Base-by-base conservation (phyloP, 2,113 vertebrate species). In the Triplophysa tibetana region DNA sequence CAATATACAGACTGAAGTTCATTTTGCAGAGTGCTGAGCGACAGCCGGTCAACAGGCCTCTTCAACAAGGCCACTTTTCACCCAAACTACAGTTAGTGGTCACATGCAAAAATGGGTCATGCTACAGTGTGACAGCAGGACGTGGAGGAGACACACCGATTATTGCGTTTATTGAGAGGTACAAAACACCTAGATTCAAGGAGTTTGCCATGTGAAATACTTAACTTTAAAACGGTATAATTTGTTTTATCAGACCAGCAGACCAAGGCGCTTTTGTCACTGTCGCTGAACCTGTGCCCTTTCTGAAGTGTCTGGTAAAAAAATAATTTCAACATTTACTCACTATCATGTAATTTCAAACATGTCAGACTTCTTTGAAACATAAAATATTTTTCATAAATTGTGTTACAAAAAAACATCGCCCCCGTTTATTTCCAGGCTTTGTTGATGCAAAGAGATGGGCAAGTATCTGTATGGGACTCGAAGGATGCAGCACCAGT, bases 391-490 rank as follows among this genome's bases (percentile, higher is more conserved):
- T n/a, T n/a, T n/a, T n/a, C n/a, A n/a, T n/a, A n/a, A n/a, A n/a
- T n/a, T n/a, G n/a, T n/a, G 33, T 38, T 1, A 38, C 33, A 38
- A 38, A 38, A 29, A 38, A 38, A 7, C 33, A 38, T 38, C 7
- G 0, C 6, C 33, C 33, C 33, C 6, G 7, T 38, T 45, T 6
- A 29, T 48, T 77, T 52, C 9, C 86, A 98, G 96, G 86, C 86
- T 12, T 88, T 98, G 24, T 48, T 93, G 82, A 91, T 95, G 74
- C 90, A 78, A 83, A 91, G 86, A 87, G 89, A 90, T 60, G 94
- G 95, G 16, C 88, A 84, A 6, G 77, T 97, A 54, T 86, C 87
- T 52, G 87, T 96, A 38, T 90, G 92, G 87, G 91, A 97, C 11
- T 87, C 92, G 54, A 74, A 88, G 66, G 90, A 88, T 63, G 64